Base-by-base conservation (phyloP, 2,888 invertebrate species). In the Leucophenga maculata region DNA sequence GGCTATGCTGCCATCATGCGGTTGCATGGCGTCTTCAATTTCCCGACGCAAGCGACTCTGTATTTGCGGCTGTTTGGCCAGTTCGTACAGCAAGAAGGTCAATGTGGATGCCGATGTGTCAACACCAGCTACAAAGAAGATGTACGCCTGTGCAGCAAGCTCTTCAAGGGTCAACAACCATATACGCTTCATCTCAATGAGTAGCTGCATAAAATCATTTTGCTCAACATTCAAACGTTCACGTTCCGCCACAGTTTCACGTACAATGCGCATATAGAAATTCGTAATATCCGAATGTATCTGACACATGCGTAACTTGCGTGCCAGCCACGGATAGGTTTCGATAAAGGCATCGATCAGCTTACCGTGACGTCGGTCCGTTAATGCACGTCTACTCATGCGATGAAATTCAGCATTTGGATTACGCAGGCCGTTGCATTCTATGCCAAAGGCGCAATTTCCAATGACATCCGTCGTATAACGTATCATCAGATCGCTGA, bases 121-220 rank as follows among this genome's bases (percentile, higher is more conserved):
- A 54, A 89, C 90, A 6, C 91, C 91, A 20, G 90, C 91, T 1
- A 84, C 75, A 74, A 90, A 89, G 73, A 92, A 91, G 4, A 90
- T 83, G 16, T 90, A 88, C 4, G 90, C 89, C 67, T 92, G 91
- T 0, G 91, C 89, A 0, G 89, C 85, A 3, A 92, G 78, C 50
- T 91, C 79, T 2, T 89, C 84, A 9, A 90, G 77, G 0, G 88
- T 54, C 0, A 85, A 76, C 0, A 85, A 76, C 26, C 77, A 74
- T 0, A 74, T 76, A 13, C 74, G 80, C 3, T 86, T 87, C 76
- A 87, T 76, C 48, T 89, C 88, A 16, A 90, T 81, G 70, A 90
- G 79, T 3, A 90, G 71, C 65, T 90, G 89, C 71, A 91, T 83
- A 66, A 90, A 91, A 74, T 91, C 89, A 62, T 88, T 87, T 44